Conservation (phyloP, 2,797 vertebrate genomes). For the Falco berigora region DNA sequence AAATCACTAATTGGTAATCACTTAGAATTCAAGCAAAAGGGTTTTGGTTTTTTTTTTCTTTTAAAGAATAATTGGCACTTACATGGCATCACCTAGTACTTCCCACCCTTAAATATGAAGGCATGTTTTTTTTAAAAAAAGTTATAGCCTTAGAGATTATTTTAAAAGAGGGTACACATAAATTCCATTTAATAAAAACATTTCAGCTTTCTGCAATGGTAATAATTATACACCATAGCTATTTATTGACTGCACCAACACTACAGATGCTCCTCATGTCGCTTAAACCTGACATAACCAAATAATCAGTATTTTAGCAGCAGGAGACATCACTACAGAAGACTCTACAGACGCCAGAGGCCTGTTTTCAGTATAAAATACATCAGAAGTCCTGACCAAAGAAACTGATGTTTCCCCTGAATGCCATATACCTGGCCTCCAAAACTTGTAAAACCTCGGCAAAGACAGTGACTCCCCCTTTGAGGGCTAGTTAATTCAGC, state of each 20-base stretch:
- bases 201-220: neutral
- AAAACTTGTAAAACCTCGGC: neutral
- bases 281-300: neutral
- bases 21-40: neutral
- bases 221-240: neutral
- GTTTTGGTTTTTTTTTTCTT: neutral
- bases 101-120: neutral
- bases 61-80: neutral
- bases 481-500: neutral
- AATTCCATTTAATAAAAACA: neutral
- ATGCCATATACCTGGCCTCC: accelerated
- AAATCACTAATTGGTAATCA: neutral
- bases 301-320: neutral
- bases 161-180: neutral
- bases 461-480: neutral
- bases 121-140: neutral
- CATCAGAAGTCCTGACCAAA: neutral
- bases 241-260: neutral
- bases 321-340: neutral
- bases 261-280: neutral
- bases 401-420: neutral
- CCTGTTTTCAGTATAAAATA: neutral
- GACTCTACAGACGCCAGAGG: neutral
- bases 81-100: neutral
- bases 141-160: neutral